phyloP scores from a whole-genome alignment of 2,113 vertebrate genomes.

The Oryzias celebensis region DNA sequence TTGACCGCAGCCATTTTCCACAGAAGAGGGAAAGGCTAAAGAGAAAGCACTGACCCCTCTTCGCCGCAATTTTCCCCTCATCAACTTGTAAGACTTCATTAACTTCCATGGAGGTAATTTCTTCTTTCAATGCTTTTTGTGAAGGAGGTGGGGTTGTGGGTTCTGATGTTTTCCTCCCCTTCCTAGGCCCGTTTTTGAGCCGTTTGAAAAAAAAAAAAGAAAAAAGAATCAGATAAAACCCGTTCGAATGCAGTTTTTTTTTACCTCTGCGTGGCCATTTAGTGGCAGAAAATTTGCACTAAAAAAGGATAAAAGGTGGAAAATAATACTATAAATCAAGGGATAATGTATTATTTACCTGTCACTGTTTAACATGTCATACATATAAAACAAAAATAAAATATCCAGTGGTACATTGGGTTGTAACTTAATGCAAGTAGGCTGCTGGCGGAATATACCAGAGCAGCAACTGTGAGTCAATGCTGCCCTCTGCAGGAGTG shows the following conservation, averaged over 20 bases:
- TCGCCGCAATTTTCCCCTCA: conserved; percentile 79
- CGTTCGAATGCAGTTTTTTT: neutral
- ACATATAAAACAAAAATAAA: neutral
- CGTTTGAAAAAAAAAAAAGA: conserved; percentile 3
- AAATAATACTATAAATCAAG: no score
- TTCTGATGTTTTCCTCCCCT: conserved; percentile 38
- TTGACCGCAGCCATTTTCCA: conserved; percentile 78
- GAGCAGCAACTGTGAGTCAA: conserved; percentile 52
- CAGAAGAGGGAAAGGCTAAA: conserved; percentile 76
- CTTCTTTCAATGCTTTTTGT: conserved; percentile 57
- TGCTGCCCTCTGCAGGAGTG: conserved; percentile 70
- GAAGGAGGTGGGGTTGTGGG: conserved; percentile 11
- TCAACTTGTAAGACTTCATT: conserved; percentile 82
- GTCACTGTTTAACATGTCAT: neutral
- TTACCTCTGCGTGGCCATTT: neutral
- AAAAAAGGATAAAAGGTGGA: neutral
- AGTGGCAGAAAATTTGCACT: neutral
- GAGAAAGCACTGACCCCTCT: conserved; percentile 79
- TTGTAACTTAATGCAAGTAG: neutral
- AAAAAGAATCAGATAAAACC: neutral
- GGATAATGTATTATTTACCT: neutral
- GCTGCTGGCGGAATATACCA: conserved; percentile 4
- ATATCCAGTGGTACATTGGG: neutral
- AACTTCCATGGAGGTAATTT: conserved; percentile 78
- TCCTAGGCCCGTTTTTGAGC: neutral